Conservation (phyloP, 2,888 invertebrate genomes). For the Drosophila vallismaia region DNA sequence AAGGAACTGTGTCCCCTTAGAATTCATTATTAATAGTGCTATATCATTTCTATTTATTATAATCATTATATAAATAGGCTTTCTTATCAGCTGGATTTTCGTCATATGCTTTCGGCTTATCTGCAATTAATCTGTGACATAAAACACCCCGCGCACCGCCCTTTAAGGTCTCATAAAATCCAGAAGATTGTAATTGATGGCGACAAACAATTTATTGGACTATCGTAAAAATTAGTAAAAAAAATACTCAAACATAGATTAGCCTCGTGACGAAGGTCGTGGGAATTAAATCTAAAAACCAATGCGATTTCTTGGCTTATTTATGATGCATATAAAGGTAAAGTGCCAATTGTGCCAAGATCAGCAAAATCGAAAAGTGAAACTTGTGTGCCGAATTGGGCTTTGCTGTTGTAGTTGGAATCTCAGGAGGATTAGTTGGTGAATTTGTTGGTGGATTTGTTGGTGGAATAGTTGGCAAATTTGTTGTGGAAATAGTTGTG, state of each 20-base stretch:
- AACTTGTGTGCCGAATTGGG: constrained; percentile 19
- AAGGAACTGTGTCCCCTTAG: background rate
- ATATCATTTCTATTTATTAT: background rate
- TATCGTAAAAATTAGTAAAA: constrained; percentile 36
- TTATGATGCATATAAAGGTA: constrained; percentile 18
- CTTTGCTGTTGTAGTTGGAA: constrained; percentile 20
- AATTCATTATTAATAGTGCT: background rate
- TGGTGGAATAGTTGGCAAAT: constrained; percentile 19
- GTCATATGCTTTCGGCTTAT: constrained; percentile 13
- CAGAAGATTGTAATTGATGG: constrained; percentile 22
- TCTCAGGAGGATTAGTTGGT: constrained; percentile 7
- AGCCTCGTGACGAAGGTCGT: constrained; percentile 22
- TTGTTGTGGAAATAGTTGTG: background rate
- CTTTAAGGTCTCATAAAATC: constrained; percentile 1
- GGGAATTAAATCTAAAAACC: constrained; percentile 21
- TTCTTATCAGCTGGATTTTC: constrained; percentile 2
- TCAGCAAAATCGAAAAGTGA: constrained; percentile 21
- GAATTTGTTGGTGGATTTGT: constrained; percentile 11
- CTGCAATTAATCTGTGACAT: constrained; percentile 20
- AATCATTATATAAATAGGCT: constrained; percentile 13
- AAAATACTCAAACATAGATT: constrained; percentile 23
- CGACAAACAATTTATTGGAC: constrained; percentile 21
- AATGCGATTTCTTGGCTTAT: constrained; percentile 7
- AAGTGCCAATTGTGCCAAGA: constrained; percentile 32
- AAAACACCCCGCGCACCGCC: background rate